These are phyloP conservation scores for Megalonaias nervosa DNA, from an alignment of 1,140 invertebrate genomes.

Conservation along the genomic window DNA sequence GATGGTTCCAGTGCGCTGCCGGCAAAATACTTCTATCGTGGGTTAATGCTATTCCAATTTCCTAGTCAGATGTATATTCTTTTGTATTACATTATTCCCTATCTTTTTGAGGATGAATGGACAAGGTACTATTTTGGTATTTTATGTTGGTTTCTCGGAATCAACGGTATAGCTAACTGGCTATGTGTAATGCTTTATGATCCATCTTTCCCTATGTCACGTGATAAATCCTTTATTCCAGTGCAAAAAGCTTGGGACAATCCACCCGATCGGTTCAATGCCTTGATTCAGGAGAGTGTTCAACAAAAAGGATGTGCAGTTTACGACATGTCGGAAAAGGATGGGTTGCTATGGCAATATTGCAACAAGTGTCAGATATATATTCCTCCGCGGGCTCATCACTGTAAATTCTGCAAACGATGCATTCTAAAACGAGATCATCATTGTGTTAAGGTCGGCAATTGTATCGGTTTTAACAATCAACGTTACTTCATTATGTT, in stretches of 20 bases:
- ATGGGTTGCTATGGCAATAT: slow-evolving; percentile 78
- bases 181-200: slow-evolving; percentile 46
- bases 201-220: slow-evolving; percentile 23
- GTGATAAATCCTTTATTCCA: slow-evolving; percentile 36
- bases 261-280: slow-evolving; percentile 32
- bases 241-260: not conserved
- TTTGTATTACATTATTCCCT: slow-evolving; percentile 39
- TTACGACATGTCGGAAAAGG: slow-evolving; percentile 23
- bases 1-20: no score
- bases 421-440: slow-evolving; percentile 7
- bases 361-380: not conserved
- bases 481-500: slow-evolving; percentile 88
- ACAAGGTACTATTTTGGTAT: slow-evolving; percentile 46
- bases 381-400: not conserved
- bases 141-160: slow-evolving; percentile 33
- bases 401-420: not conserved
- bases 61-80: slow-evolving; percentile 43
- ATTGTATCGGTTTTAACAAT: not conserved
- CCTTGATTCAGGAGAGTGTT: slow-evolving; percentile 4
- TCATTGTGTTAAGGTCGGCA: not conserved
- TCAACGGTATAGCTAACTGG: slow-evolving; percentile 49
- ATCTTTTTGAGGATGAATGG: slow-evolving; percentile 39
- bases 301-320: slow-evolving; percentile 23
- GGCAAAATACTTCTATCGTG: slow-evolving; percentile 1
- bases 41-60: slow-evolving; percentile 43